A percentile compares a stretch with the other conserved stretches of the same genome.
These are phyloP conservation scores for Dendrocincla tyrannina DNA, from an alignment of 2,797 vertebrate genomes.

Conservation along the genomic window DNA sequence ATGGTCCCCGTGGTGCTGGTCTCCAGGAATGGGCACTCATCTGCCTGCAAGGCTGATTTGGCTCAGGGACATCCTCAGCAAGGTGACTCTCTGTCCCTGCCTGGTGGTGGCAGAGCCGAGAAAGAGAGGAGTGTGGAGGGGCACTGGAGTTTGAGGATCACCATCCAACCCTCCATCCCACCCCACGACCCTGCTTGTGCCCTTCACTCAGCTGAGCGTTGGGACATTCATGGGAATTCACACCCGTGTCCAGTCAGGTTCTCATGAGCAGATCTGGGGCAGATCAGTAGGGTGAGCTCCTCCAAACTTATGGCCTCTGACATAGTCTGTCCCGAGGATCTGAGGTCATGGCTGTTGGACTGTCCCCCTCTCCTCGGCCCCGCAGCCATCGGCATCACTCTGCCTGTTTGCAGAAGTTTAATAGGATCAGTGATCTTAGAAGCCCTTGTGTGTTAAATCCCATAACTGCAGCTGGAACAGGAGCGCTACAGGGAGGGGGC, in stretches of 20 bases:
- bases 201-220: rapidly evolving
- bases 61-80: neutral
- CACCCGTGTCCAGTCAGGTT: rapidly evolving
- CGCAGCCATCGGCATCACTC: neutral
- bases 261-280: rapidly evolving
- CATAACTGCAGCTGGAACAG: neutral
- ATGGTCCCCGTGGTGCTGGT: rapidly evolving
- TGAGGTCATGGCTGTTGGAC: rapidly evolving
- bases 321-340: neutral
- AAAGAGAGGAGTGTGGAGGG: neutral
- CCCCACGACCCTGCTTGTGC: rapidly evolving
- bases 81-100: neutral
- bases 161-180: neutral
- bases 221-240: rapidly evolving
- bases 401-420: neutral
- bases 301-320: rapidly evolving
- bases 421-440: slow-evolving; percentile 11
- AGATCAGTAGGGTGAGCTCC: rapidly evolving
- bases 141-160: neutral
- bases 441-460: slow-evolving; percentile 35
- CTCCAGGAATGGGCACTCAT: rapidly evolving
- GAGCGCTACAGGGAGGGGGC: rapidly evolving
- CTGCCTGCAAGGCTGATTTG: rapidly evolving
- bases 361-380: neutral
- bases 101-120: neutral